These are phyloP conservation scores for Leucania comma DNA, from an alignment of 2,888 invertebrate genomes.

Conservation along the genomic window DNA sequence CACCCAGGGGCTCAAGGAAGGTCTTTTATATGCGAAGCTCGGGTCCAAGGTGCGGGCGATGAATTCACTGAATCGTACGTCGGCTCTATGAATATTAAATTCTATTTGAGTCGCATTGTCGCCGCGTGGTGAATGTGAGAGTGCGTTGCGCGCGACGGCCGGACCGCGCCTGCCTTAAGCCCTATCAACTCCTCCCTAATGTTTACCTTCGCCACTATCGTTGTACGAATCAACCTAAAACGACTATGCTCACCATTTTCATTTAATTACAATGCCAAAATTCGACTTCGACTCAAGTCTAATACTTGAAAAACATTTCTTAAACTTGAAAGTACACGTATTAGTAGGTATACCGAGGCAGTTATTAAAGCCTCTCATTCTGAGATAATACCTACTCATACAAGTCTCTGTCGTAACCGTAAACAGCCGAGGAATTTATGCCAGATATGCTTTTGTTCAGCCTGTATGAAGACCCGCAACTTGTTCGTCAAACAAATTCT, in stretches of 20 bases:
- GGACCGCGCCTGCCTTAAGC: constrained; percentile 56
- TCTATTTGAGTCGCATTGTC: constrained; percentile 88
- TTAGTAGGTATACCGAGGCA: constrained; percentile 70
- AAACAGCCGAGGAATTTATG: constrained; percentile 84
- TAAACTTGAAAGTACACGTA: constrained; percentile 66
- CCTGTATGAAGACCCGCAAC: constrained; percentile 78
- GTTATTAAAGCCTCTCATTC: constrained; percentile 75
- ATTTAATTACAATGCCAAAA: not conserved
- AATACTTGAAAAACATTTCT: constrained; percentile 26
- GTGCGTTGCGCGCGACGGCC: constrained; percentile 66
- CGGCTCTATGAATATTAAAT: constrained; percentile 90
- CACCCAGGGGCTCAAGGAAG: constrained; percentile 84
- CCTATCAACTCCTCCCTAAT: constrained; percentile 65
- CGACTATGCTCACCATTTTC: constrained; percentile 9
- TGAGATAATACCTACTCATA: constrained; percentile 75
- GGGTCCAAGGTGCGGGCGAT: constrained; percentile 88
- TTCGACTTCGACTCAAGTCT: not conserved
- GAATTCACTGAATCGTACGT: constrained; percentile 90
- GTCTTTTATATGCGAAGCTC: constrained; percentile 88
- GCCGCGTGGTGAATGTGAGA: constrained; percentile 84
- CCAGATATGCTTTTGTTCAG: constrained; percentile 84
- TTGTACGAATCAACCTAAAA: constrained; percentile 18
- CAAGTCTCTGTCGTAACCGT: constrained; percentile 83
- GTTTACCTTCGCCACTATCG: constrained; percentile 45
- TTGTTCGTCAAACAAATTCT: constrained; percentile 87